Percentiles rank a stretch among this genome's conserved stretches.
phyloP scores from a whole-genome alignment of 2,113 vertebrate genomes.

The Cyprinus carpio region DNA sequence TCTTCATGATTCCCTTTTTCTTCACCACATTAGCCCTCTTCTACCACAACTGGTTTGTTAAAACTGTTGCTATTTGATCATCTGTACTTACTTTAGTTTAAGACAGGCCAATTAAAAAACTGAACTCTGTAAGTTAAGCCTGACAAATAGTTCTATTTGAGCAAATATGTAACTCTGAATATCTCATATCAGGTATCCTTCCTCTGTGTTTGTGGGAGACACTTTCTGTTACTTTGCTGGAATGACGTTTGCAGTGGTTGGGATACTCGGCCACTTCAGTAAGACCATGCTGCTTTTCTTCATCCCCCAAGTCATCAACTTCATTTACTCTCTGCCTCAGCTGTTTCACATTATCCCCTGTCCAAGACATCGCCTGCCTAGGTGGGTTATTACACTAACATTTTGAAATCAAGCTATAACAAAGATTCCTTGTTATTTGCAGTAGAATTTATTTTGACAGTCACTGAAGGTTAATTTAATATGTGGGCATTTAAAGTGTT shows the following conservation, averaged over 20 bases:
- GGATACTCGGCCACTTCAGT: constrained; percentile 98
- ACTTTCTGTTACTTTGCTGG: constrained; percentile 99
- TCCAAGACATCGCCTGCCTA: constrained; percentile 90
- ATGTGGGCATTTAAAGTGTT: too few relatives aligned
- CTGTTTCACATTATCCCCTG: constrained; percentile 93
- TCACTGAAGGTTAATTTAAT: background rate
- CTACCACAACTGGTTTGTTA: constrained; percentile 95
- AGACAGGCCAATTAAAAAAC: background rate
- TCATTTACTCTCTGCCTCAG: constrained; percentile 94
- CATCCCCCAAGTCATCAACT: constrained; percentile 97
- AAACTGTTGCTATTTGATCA: background rate
- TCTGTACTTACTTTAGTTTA: background rate
- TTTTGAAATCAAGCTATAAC: background rate
- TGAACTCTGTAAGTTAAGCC: background rate
- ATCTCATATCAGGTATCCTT: constrained; percentile 84
- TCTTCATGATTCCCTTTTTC: constrained; percentile 99
- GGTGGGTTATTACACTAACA: constrained; percentile 60
- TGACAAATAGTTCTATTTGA: background rate
- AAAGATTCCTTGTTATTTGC: background rate
- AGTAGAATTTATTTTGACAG: background rate
- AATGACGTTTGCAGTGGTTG: constrained; percentile 98
- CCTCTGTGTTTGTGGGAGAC: constrained; percentile 92
- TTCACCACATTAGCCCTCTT: constrained; percentile 95
- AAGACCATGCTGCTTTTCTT: constrained; percentile 99
- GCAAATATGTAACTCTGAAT: background rate